A percentile compares a stretch with the other conserved stretches of the same genome.
phyloP scores from a whole-genome alignment of 2,888 invertebrate genomes.

The Operophtera brumata region DNA sequence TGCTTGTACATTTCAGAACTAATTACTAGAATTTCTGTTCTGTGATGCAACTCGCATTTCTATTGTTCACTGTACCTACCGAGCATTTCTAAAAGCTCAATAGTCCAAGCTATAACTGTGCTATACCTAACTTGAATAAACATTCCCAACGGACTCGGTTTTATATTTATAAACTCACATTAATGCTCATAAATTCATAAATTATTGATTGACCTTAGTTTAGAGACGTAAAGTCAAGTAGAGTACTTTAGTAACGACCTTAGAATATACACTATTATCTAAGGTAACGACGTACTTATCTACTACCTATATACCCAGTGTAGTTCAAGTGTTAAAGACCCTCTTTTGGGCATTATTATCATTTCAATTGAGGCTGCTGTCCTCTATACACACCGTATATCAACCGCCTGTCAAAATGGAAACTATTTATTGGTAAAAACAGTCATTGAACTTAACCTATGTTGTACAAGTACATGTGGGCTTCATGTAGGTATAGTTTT shows the following conservation, averaged over 20 bases:
- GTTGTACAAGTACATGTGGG: background rate
- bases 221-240: constrained; percentile 2
- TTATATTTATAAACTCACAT: constrained; percentile 2
- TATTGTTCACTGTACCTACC: background rate
- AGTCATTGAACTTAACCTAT: background rate
- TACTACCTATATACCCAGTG: no score
- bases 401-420: background rate
- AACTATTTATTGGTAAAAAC: background rate
- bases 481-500: no score
- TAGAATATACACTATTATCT: no score
- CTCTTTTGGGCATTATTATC: background rate
- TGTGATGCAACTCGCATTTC: background rate
- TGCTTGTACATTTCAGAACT: no score
- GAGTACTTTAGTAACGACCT: background rate
- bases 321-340: background rate
- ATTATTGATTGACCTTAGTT: constrained; percentile 19
- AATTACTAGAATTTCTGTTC: no score
- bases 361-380: no score
- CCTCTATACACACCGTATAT: background rate
- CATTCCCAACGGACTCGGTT: constrained; percentile 2
- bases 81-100: no score
- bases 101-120: constrained; percentile 1
- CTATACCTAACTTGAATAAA: constrained; percentile 1
- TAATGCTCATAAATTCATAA: constrained; percentile 8
- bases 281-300: no score